A percentile compares a stretch with the other conserved stretches of the same genome.
Evolutionary conservation across 1,140 invertebrate genomes (phyloP).

Genomic region (Cydia fagiglandana): DNA sequence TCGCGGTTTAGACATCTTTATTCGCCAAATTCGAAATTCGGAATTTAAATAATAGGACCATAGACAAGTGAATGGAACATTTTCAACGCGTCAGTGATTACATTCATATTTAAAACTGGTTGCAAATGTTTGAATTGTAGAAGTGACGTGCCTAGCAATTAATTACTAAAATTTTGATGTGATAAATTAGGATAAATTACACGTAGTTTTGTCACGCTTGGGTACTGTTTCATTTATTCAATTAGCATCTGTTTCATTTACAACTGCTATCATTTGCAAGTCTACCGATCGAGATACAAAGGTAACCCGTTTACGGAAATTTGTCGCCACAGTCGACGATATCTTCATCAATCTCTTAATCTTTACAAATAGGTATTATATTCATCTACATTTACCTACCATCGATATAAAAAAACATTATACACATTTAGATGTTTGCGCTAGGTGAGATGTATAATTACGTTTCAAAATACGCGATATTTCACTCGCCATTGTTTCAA

Average conservation of each 20-base stretch:
- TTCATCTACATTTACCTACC: too few species aligned
- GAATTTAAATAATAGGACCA: constrained; percentile 65
- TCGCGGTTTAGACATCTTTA: constrained; percentile 73
- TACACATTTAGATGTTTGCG: too few species aligned
- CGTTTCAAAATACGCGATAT: not conserved
- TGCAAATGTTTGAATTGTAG: constrained; percentile 39
- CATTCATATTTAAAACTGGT: constrained; percentile 60
- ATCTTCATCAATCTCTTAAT: too few species aligned
- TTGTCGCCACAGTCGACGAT: too few species aligned
- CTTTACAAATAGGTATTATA: too few species aligned
- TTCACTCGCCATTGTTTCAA: not conserved
- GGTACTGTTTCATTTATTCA: not conserved
- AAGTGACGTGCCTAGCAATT: constrained; percentile 16
- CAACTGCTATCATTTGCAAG: not conserved
- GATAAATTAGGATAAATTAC: not conserved
- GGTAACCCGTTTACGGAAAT: too few species aligned
- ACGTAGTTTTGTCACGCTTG: constrained; percentile 12
- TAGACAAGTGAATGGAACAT: constrained; percentile 39
- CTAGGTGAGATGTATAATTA: not conserved
- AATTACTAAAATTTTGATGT: constrained; percentile 18
- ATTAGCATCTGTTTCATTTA: not conserved
- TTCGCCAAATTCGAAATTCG: constrained; percentile 52
- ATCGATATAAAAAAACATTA: too few species aligned
- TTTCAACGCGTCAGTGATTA: constrained; percentile 50
- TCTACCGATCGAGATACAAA: too few species aligned